Evolutionary conservation across 2,888 invertebrate genomes (phyloP).

Genomic region (Nomada fucata): DNA sequence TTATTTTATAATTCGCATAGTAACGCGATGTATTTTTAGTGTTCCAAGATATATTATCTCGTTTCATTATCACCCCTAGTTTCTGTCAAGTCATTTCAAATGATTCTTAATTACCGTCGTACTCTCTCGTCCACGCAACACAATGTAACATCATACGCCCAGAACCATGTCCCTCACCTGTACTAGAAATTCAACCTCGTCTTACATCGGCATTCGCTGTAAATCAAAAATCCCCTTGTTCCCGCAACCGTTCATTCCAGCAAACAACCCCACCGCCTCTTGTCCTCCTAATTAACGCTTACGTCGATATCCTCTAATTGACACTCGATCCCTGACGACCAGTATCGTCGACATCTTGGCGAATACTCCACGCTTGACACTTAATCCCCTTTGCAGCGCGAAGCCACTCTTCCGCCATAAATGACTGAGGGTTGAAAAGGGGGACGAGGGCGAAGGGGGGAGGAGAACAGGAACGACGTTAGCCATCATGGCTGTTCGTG

Average conservation of each 20-base stretch:
- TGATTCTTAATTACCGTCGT: no score
- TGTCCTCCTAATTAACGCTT: slow-evolving; percentile 36
- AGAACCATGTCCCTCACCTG: no score
- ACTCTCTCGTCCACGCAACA: no score
- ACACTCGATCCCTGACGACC: slow-evolving; percentile 46
- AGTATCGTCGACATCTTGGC: slow-evolving; percentile 38
- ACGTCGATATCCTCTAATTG: slow-evolving; percentile 35
- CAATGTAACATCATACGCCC: no score
- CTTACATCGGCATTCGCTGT: no score
- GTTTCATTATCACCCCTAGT: no score
- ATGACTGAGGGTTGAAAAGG: slow-evolving; percentile 38
- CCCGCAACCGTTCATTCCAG: not conserved
- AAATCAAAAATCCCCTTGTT: not conserved
- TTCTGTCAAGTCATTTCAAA: no score
- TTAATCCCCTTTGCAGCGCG: slow-evolving; percentile 35
- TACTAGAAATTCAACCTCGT: no score
- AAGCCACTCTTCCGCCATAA: slow-evolving; percentile 42
- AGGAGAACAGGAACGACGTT: slow-evolving; percentile 55
- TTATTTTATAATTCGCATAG: no score
- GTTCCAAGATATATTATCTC: no score
- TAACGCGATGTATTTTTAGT: no score
- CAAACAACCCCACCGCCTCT: not conserved
- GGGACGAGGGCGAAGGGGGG: slow-evolving; percentile 12
- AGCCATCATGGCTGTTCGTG: slow-evolving; percentile 72
- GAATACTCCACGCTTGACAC: slow-evolving; percentile 35